These are phyloP conservation scores for Chymomyza caudatula DNA, from an alignment of 2,888 invertebrate genomes.

Conservation along the genomic window DNA sequence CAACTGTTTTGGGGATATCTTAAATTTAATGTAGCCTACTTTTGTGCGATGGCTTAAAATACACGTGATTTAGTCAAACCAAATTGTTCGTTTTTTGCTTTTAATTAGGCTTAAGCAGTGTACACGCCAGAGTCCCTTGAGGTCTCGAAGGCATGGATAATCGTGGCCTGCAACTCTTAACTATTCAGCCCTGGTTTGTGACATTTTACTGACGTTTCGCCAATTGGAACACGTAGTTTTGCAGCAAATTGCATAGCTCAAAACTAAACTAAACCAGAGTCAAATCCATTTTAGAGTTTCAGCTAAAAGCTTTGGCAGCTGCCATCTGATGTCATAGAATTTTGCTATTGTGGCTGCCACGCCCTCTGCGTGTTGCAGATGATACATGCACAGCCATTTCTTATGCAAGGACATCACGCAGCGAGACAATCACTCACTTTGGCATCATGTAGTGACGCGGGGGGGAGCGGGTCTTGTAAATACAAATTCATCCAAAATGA, in stretches of 20 bases:
- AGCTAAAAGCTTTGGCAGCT: not conserved
- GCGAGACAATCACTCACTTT: no score
- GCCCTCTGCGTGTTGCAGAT: slow-evolving; percentile 25
- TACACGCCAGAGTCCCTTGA: no score
- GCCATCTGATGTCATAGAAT: slow-evolving; percentile 27
- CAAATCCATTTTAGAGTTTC: slow-evolving; percentile 26
- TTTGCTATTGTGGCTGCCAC: slow-evolving; percentile 27
- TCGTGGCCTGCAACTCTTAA: no score
- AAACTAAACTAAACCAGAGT: slow-evolving; percentile 15
- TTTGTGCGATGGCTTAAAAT: no score
- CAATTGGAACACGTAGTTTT: slow-evolving; percentile 63
- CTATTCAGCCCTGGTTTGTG: slow-evolving; percentile 33
- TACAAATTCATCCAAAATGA: slow-evolving; percentile 64
- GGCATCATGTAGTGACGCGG: no score
- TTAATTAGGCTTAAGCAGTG: no score
- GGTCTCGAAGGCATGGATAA: no score
- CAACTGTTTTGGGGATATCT: not conserved
- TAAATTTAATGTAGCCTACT: no score
- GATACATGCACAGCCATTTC: slow-evolving; percentile 59
- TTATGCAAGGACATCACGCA: slow-evolving; percentile 31
- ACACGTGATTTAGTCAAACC: no score
- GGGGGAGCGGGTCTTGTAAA: slow-evolving; percentile 24
- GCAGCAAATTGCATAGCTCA: slow-evolving; percentile 57
- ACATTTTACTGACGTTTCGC: slow-evolving; percentile 49
- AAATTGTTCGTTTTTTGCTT: no score